A percentile compares a stretch with the other conserved stretches of the same genome.
These are phyloP conservation scores for Fundulus diaphanus DNA, from an alignment of 2,797 vertebrate genomes.

Conservation along the genomic window DNA sequence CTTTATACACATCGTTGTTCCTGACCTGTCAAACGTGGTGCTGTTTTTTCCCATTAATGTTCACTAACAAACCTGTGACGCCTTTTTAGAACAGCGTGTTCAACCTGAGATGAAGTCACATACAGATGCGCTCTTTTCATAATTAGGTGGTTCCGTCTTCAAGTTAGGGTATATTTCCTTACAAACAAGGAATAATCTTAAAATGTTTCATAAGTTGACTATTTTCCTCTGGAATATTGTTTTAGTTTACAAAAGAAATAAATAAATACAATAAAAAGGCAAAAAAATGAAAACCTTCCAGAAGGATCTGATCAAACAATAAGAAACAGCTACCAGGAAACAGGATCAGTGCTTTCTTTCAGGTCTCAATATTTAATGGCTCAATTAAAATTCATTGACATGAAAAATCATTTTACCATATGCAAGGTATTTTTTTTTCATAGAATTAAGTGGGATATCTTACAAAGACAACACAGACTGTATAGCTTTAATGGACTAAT, in stretches of 20 bases:
- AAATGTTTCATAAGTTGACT: constrained; percentile 18
- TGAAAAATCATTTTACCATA: constrained; percentile 85
- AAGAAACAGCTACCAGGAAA: constrained; percentile 40
- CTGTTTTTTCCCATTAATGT: not conserved
- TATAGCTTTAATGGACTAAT: constrained; percentile 84
- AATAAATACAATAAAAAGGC: too few relatives aligned
- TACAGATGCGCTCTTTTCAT: too few relatives aligned
- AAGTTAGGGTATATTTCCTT: not conserved
- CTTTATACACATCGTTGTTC: too few relatives aligned
- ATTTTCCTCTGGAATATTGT: not conserved
- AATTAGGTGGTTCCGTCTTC: not conserved
- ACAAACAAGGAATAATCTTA: not conserved
- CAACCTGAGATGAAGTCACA: not conserved
- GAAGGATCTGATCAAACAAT: not conserved
- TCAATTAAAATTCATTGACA: constrained; percentile 87
- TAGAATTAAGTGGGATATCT: constrained; percentile 85
- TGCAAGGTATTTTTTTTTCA: constrained; percentile 80
- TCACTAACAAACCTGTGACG: not conserved
- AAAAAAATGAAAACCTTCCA: not conserved
- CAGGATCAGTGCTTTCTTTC: constrained; percentile 61
- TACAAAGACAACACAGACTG: constrained; percentile 89
- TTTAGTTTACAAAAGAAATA: constrained; percentile 34
- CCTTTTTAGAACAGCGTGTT: not conserved
- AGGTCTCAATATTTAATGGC: constrained; percentile 86
- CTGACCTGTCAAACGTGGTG: not conserved